phyloP scores from a whole-genome alignment of 2,113 vertebrate species.

The Lampris megalopsis region DNA sequence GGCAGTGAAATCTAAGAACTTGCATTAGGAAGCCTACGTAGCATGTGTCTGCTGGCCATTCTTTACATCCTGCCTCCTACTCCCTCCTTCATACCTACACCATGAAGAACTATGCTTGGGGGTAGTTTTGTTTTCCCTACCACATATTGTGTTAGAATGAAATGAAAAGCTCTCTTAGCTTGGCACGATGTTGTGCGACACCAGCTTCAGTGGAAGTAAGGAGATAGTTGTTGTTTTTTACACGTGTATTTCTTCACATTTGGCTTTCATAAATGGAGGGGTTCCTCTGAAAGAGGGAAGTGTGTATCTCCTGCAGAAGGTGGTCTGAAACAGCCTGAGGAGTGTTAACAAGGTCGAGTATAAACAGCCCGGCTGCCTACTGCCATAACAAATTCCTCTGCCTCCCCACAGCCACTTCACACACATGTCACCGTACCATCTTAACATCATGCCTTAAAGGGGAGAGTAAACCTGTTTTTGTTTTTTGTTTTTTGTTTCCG shows the following conservation, averaged over 20 bases:
- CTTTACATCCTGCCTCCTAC: background rate
- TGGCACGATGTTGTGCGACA: background rate
- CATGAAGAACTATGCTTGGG: background rate
- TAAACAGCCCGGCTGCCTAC: conserved; percentile 50
- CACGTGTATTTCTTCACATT: background rate
- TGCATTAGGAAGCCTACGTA: background rate
- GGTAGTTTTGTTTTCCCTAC: background rate
- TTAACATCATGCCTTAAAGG: conserved; percentile 53
- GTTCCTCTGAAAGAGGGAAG: background rate
- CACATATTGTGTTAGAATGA: background rate
- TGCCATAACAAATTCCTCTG: conserved; percentile 9
- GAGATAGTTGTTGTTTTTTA: background rate
- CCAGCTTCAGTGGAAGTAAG: background rate
- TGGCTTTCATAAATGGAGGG: background rate
- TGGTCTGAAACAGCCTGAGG: background rate
- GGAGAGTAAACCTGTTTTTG: conserved; percentile 56
- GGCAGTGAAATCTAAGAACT: background rate
- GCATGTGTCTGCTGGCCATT: background rate
- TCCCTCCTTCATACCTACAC: background rate
- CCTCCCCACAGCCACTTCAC: conserved; percentile 25
- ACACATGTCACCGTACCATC: conserved; percentile 34
- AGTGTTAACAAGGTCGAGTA: conserved; percentile 49
- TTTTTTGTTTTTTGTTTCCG: conserved; percentile 43
- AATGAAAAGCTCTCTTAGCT: background rate
- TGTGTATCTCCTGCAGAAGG: conserved; percentile 14